These are phyloP conservation scores for Acrocephalus kingi DNA, from an alignment of 2,113 vertebrate genomes.

Conservation along the genomic window DNA sequence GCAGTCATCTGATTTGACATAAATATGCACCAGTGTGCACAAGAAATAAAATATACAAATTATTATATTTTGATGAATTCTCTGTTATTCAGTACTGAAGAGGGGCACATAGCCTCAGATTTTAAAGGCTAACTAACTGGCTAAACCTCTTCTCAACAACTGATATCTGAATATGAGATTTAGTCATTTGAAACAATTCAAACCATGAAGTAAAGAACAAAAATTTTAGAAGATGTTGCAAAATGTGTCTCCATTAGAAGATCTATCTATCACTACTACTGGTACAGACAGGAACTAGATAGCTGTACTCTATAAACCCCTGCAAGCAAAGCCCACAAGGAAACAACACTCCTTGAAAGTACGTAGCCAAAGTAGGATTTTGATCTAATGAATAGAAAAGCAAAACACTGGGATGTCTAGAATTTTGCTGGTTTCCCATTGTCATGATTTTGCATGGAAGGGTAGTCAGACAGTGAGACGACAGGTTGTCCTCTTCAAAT, in stretches of 20 bases:
- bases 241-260: neutral
- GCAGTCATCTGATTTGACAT: neutral
- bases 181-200: neutral
- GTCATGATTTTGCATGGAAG: neutral
- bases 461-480: neutral
- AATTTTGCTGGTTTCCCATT: neutral
- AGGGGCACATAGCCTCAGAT: neutral
- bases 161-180: neutral
- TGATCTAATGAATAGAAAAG: neutral
- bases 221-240: neutral
- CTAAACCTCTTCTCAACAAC: neutral
- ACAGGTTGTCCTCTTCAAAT: neutral
- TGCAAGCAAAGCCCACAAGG: neutral
- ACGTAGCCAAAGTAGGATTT: neutral
- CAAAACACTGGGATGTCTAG: neutral
- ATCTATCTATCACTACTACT: neutral
- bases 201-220: neutral
- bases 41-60: neutral
- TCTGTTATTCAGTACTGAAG: neutral
- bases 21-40: neutral
- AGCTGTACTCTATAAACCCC: neutral
- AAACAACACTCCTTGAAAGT: neutral
- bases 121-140: neutral
- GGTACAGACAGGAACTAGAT: neutral
- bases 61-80: neutral